Evolutionary conservation across 2,888 invertebrate genomes (phyloP).

Genomic region (Terebella lapidaria): DNA sequence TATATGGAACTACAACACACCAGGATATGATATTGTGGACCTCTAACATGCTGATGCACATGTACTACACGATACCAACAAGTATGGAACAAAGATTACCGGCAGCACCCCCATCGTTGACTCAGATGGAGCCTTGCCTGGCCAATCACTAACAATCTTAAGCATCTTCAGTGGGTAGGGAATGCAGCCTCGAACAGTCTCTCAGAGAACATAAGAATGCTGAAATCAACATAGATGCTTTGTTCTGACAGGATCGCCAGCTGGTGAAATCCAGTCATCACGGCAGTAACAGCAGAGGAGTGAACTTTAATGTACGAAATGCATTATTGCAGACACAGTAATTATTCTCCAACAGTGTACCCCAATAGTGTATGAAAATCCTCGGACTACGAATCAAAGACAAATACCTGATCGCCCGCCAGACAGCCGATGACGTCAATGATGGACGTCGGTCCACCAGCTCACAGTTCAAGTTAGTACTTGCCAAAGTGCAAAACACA

Average conservation of each 20-base stretch:
- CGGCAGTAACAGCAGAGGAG: not conserved
- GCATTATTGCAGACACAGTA: not conserved
- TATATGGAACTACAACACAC: too few relatives aligned
- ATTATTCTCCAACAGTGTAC: not conserved
- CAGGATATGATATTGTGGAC: too few relatives aligned
- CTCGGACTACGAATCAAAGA: not conserved
- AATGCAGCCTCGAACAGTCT: not conserved
- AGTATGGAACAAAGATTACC: not conserved
- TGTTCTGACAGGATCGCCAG: not conserved
- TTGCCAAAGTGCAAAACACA: not conserved
- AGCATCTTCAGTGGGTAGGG: not conserved
- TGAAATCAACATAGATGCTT: not conserved
- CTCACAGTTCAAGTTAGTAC: not conserved
- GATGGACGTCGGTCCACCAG: not conserved
- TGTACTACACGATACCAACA: not conserved
- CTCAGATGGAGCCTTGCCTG: too few relatives aligned
- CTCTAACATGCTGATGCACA: too few relatives aligned
- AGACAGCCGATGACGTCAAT: not conserved
- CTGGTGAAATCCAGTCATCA: not conserved
- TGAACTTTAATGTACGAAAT: not conserved
- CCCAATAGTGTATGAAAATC: not conserved
- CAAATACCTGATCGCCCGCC: not conserved
- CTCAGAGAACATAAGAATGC: not conserved
- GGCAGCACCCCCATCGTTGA: not conserved
- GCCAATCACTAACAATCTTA: not conserved